phyloP scores from a whole-genome alignment of 2,113 vertebrate genomes.

The Colaptes auratus region DNA sequence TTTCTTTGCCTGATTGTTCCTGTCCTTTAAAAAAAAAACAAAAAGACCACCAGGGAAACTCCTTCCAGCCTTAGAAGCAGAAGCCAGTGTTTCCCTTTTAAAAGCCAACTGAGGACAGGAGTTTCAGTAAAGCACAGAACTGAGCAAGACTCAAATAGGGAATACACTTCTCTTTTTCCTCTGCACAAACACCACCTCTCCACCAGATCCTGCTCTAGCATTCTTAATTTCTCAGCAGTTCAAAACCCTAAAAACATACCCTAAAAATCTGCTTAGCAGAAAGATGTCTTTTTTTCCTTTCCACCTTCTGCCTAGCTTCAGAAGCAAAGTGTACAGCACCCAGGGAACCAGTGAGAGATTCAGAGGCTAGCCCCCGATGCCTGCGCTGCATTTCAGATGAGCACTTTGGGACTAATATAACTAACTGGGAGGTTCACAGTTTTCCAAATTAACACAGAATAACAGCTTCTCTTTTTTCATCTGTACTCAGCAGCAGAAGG shows the following conservation, averaged over 20 bases:
- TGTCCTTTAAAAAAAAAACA: background rate
- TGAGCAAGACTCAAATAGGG: background rate
- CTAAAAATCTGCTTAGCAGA: background rate
- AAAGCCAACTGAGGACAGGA: background rate
- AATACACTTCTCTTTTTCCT: background rate
- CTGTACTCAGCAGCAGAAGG: background rate
- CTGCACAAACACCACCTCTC: background rate
- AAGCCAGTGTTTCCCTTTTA: background rate
- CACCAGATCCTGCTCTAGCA: background rate
- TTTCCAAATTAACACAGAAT: background rate
- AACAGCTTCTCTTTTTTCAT: slow-evolving; percentile 1
- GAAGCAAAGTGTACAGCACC: background rate
- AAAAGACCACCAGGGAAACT: background rate
- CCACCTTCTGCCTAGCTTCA: background rate
- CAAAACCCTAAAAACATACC: background rate
- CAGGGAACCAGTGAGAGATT: slow-evolving; percentile 14
- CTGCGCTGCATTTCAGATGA: background rate
- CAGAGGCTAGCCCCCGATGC: background rate
- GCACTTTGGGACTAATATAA: slow-evolving; percentile 1
- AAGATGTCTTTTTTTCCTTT: background rate
- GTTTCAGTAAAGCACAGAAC: background rate
- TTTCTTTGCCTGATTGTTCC: background rate
- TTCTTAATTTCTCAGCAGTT: background rate
- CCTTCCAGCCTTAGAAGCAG: background rate
- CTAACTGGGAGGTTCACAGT: background rate